Evolutionary conservation across 2,888 invertebrate genomes (phyloP).

Genomic region (Drosophila longiperda): DNA sequence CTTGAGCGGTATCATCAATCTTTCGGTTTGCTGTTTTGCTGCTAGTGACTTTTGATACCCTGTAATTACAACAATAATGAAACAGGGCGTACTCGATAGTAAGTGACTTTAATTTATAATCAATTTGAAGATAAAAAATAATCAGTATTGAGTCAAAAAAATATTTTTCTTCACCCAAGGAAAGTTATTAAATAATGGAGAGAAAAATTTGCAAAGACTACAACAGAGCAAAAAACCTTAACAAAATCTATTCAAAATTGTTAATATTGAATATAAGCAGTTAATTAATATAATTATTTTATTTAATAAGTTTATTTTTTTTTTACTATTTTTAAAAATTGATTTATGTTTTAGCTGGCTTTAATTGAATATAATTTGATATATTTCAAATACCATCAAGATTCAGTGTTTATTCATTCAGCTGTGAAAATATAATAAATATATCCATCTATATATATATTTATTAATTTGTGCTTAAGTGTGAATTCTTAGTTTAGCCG

Average conservation of each 20-base stretch:
- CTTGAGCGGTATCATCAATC: constrained; percentile 83
- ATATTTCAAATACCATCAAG: not conserved
- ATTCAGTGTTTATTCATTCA: not conserved
- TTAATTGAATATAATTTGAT: not conserved
- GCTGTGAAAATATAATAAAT: too few species aligned
- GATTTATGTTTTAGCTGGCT: not conserved
- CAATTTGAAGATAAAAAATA: too few species aligned
- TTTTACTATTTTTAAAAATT: not conserved
- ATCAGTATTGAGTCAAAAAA: too few species aligned
- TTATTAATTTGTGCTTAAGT: not conserved
- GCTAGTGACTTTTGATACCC: constrained; percentile 32
- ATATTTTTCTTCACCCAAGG: not conserved
- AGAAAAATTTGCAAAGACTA: too few species aligned
- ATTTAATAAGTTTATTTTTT: not conserved
- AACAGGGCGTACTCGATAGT: not conserved
- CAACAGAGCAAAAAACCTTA: not conserved
- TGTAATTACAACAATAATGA: not conserved
- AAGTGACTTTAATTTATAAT: not conserved
- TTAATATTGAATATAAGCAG: not conserved
- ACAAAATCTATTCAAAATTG: not conserved
- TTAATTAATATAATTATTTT: not conserved
- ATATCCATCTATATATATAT: too few species aligned
- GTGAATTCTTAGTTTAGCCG: not conserved
- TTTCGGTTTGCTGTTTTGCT: constrained; percentile 57
- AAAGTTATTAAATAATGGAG: not conserved